Conservation (phyloP, 2,888 invertebrate species). For the Lasioglossum calceatum region DNA sequence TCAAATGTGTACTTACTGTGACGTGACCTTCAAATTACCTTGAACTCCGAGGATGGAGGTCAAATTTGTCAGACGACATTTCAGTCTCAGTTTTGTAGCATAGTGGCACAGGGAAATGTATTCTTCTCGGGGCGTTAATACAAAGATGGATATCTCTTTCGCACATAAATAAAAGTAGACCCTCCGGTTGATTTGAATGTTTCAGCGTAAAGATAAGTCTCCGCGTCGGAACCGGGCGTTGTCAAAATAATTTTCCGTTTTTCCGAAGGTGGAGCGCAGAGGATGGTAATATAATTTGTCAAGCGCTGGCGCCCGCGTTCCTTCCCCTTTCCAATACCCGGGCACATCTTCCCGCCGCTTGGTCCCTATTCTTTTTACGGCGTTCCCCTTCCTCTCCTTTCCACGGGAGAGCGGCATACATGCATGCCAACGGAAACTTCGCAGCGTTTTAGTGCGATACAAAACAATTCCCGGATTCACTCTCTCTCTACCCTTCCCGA, state of each 20-base stretch:
- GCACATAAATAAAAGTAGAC: background rate
- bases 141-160: background rate
- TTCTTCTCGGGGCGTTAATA: background rate
- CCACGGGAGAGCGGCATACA: conserved; percentile 29
- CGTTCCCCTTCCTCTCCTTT: conserved; percentile 20
- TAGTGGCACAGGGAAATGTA: background rate
- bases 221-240: background rate
- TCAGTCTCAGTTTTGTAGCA: background rate
- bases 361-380: conserved; percentile 32
- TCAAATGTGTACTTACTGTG: no score
- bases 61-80: no score
- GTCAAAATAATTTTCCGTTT: conserved; percentile 25
- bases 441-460: conserved; percentile 57
- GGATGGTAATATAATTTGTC: conserved; percentile 50
- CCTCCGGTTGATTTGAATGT: background rate
- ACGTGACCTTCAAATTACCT: no score
- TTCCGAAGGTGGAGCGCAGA: conserved; percentile 11
- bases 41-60: no score
- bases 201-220: background rate
- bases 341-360: conserved; percentile 24
- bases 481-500: conserved; percentile 2
- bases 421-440: conserved; percentile 61
- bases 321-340: conserved; percentile 40
- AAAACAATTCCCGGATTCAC: conserved; percentile 58
- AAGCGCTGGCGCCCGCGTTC: conserved; percentile 42